phyloP scores from a whole-genome alignment of 2,113 vertebrate genomes.

The Percina caprodes region DNA sequence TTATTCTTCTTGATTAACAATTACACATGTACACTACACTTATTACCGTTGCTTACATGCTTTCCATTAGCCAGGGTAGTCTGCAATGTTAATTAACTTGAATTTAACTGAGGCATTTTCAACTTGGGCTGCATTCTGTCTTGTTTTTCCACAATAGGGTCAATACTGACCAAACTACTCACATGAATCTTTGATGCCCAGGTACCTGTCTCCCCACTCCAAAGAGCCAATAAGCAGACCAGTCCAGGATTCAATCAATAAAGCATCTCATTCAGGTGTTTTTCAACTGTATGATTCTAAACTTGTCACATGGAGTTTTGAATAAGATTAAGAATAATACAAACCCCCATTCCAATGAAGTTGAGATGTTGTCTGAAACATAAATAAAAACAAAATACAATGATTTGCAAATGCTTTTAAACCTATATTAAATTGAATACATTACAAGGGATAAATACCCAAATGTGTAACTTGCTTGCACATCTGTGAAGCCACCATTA shows the following conservation, averaged over 20 bases:
- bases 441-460: too few relatives aligned
- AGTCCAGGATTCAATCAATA: background rate
- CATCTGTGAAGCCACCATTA: too few relatives aligned
- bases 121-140: background rate
- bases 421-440: too few relatives aligned
- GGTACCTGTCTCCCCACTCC: background rate
- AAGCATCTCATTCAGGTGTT: background rate
- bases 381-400: too few relatives aligned
- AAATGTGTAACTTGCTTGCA: too few relatives aligned
- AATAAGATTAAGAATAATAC: too few relatives aligned
- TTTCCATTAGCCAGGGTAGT: background rate
- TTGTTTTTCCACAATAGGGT: background rate
- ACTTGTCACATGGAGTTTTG: too few relatives aligned
- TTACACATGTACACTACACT: background rate
- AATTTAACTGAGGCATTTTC: conserved; percentile 7
- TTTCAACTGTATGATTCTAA: background rate
- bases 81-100: background rate
- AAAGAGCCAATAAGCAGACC: background rate
- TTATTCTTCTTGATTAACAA: background rate
- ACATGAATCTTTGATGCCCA: conserved; percentile 37
- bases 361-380: too few relatives aligned
- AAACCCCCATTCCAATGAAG: too few relatives aligned
- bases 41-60: background rate
- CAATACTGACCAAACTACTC: conserved; percentile 12
- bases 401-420: too few relatives aligned